Percentiles rank a stretch among this genome's conserved stretches.
Evolutionary conservation across 2,888 invertebrate species (phyloP).

Genomic region (Slavum lentiscoides): DNA sequence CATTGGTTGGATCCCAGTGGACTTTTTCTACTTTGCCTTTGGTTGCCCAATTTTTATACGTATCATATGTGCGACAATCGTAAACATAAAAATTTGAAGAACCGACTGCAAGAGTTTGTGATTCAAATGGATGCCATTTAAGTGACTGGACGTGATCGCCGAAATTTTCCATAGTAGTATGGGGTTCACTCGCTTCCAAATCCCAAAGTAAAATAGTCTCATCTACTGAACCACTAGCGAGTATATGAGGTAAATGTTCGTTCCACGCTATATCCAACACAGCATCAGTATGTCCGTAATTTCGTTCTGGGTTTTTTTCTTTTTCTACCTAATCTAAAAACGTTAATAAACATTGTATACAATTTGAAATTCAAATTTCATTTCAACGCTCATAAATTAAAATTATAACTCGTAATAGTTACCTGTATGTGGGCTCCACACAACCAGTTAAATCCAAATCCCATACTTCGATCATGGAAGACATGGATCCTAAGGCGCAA

Average conservation of each 20-base stretch:
- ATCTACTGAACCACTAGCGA: slow-evolving; percentile 94
- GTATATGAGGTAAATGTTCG: slow-evolving; percentile 75
- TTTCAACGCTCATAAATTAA: not conserved
- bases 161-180: slow-evolving; percentile 74
- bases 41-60: slow-evolving; percentile 72
- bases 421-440: slow-evolving; percentile 73
- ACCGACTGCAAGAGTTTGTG: slow-evolving; percentile 80
- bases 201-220: slow-evolving; percentile 89
- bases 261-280: slow-evolving; percentile 94
- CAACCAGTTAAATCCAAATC: slow-evolving; percentile 92
- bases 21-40: slow-evolving; percentile 84
- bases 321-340: slow-evolving; percentile 63
- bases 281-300: slow-evolving; percentile 74
- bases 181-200: slow-evolving; percentile 76
- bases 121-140: slow-evolving; percentile 81
- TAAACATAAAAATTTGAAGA: slow-evolving; percentile 74
- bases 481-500: slow-evolving; percentile 91
- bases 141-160: slow-evolving; percentile 83
- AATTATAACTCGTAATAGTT: not conserved
- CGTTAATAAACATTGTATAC: not conserved
- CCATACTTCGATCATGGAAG: slow-evolving; percentile 93
- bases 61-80: slow-evolving; percentile 72
- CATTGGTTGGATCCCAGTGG: slow-evolving; percentile 79
- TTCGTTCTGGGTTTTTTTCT: slow-evolving; percentile 69
- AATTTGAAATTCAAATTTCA: not conserved